phyloP scores from a whole-genome alignment of 1,140 invertebrate species.

The Pomacea maculata region DNA sequence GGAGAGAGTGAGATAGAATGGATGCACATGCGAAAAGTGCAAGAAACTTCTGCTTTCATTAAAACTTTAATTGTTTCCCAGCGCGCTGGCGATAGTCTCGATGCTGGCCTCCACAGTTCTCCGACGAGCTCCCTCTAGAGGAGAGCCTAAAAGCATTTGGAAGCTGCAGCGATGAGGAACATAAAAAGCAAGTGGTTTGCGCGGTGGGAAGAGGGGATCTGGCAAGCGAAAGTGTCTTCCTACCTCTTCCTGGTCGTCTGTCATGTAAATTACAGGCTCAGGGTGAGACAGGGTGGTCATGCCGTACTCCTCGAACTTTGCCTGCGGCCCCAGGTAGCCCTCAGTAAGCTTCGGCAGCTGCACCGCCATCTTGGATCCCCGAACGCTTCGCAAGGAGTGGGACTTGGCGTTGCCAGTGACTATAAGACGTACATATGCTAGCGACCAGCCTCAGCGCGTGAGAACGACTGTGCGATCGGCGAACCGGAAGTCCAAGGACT shows the following conservation, averaged over 20 bases:
- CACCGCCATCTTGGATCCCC: conserved; percentile 18
- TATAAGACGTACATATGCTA: no score
- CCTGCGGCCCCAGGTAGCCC: conserved; percentile 62
- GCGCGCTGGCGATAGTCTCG: neutral
- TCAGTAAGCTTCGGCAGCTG: conserved; percentile 58
- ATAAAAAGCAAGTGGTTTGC: no score
- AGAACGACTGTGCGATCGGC: no score
- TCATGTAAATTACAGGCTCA: conserved; percentile 44
- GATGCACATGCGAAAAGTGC: neutral
- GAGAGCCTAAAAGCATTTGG: no score
- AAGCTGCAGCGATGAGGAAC: no score
- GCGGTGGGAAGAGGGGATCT: no score
- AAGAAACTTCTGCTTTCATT: no score
- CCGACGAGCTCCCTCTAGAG: neutral
- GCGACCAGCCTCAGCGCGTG: no score
- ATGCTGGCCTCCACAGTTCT: neutral
- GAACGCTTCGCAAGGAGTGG: no score
- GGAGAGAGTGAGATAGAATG: neutral
- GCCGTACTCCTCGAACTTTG: conserved; percentile 57
- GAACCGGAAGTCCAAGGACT: no score
- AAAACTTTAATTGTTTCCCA: neutral
- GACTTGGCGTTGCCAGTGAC: no score
- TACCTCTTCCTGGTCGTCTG: conserved; percentile 28
- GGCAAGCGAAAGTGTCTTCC: neutral
- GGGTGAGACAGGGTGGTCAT: conserved; percentile 52